Percentiles rank a stretch among this genome's conserved stretches.
Evolutionary conservation across 2,797 vertebrate species (phyloP).

Genomic region (Alosa sapidissima): DNA sequence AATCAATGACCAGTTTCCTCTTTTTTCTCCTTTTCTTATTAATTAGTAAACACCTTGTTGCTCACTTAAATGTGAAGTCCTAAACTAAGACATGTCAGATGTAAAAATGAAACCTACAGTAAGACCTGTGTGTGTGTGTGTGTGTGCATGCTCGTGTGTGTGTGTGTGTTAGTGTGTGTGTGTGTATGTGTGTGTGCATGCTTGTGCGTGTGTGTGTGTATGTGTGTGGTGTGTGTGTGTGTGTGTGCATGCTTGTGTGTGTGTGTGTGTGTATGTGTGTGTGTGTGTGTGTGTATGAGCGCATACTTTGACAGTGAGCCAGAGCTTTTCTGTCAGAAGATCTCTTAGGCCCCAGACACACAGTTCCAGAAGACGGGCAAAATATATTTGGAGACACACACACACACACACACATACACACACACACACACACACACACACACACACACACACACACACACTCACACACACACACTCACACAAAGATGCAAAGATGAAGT

Average conservation of each 20-base stretch:
- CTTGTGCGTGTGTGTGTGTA: not conserved
- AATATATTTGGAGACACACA: not conserved
- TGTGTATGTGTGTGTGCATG: not conserved
- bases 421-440: not conserved
- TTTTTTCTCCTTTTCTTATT: no score
- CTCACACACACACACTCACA: not conserved
- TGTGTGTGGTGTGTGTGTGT: no score
- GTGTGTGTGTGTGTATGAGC: not conserved
- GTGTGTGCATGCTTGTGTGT: not conserved
- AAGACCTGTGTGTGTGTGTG: no score
- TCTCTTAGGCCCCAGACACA: not conserved
- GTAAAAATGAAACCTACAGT: no score
- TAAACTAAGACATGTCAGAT: no score
- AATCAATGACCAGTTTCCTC: no score
- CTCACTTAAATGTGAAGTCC: no score
- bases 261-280: conserved; percentile 19
- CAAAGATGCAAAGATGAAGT: not conserved
- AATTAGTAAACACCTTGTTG: no score
- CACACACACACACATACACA: conserved; percentile 7
- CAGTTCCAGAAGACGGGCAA: not conserved
- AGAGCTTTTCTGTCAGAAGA: conserved; percentile 7
- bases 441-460: conserved; percentile 16
- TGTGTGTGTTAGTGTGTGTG: no score
- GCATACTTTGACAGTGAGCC: not conserved
- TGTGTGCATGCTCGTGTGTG: no score